Evolutionary conservation across 2,797 vertebrate species (phyloP).

Genomic region (Pangasius mekongensis): DNA sequence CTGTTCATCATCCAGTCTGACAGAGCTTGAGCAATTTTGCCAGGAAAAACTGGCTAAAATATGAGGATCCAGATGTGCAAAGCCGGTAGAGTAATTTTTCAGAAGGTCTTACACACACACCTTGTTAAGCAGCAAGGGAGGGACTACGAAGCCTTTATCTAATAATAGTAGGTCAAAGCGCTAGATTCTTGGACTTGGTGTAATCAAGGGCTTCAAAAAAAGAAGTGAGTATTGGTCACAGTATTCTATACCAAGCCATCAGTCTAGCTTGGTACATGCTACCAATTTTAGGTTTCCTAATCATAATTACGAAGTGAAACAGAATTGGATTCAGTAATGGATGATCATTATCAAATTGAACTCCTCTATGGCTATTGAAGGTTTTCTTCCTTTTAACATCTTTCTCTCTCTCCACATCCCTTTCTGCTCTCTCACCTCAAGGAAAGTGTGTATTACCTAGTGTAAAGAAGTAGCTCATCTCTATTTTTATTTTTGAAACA

Average conservation of each 20-base stretch:
- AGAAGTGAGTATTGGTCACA: background rate
- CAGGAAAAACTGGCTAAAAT: background rate
- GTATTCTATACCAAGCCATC: background rate
- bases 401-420: background rate
- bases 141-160: background rate
- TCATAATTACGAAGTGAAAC: background rate
- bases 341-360: background rate
- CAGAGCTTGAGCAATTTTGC: background rate
- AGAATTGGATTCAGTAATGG: background rate
- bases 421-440: constrained; percentile 37
- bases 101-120: background rate
- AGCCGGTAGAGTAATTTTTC: background rate
- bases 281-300: background rate
- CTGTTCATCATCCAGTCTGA: background rate
- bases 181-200: background rate
- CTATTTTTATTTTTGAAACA: background rate
- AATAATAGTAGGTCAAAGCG: background rate
- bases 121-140: background rate
- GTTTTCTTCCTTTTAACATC: background rate
- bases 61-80: no score
- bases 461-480: background rate
- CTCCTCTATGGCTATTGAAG: background rate
- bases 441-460: background rate
- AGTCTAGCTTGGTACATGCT: background rate
- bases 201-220: background rate